Percentiles rank a stretch among this genome's conserved stretches.
These are phyloP conservation scores for Goniozus legneri DNA, from an alignment of 1,140 invertebrate genomes.

Conservation along the genomic window DNA sequence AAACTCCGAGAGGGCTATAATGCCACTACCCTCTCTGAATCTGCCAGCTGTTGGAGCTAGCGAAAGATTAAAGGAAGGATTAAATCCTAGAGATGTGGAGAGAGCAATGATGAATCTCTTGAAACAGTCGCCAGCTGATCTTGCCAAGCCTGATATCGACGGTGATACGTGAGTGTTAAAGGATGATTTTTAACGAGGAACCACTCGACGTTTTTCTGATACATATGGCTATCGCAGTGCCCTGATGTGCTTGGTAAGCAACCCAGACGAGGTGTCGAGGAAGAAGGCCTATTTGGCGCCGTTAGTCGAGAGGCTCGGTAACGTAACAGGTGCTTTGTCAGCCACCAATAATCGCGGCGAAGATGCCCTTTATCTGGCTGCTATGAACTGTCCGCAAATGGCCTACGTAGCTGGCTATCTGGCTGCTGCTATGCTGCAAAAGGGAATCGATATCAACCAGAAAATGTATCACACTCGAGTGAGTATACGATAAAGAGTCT, in stretches of 20 bases:
- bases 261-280: constrained; percentile 26
- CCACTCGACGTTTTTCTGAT: too few relatives aligned
- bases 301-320: constrained; percentile 36
- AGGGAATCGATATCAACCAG: constrained; percentile 35
- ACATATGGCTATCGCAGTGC: constrained; percentile 16
- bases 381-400: constrained; percentile 35
- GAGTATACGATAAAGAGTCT: constrained; percentile 2
- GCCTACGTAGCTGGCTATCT: constrained; percentile 38
- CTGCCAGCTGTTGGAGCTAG: constrained; percentile 29
- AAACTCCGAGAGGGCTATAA: constrained; percentile 13
- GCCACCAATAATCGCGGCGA: constrained; percentile 30
- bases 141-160: constrained; percentile 27
- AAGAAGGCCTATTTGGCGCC: constrained; percentile 36
- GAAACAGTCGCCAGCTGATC: constrained; percentile 23
- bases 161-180: constrained; percentile 42
- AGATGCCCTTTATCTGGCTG: constrained; percentile 41
- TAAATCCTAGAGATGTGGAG: constrained; percentile 29
- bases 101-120: constrained; percentile 36
- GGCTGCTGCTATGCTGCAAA: constrained; percentile 34
- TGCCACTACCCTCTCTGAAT: constrained; percentile 35
- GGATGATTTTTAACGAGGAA: too few relatives aligned
- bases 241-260: constrained; percentile 37
- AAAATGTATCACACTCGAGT: constrained; percentile 28
- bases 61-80: constrained; percentile 29
- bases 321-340: constrained; percentile 22